Evolutionary conservation across 2,113 vertebrate genomes (phyloP).

Genomic region (Carlito syrichta): DNA sequence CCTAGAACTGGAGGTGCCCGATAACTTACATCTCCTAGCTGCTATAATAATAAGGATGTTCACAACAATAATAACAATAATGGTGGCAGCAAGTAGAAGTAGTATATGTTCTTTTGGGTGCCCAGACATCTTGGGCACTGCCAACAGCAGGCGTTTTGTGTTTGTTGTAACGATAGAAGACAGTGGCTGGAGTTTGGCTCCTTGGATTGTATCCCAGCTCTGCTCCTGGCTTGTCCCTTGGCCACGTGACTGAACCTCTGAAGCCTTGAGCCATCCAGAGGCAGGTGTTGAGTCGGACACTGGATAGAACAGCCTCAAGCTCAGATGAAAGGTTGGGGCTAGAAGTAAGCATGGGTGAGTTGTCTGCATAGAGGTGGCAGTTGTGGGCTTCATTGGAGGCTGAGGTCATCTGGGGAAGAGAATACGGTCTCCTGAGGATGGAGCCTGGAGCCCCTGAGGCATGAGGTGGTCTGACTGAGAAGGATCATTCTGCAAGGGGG

Average conservation of each 20-base stretch:
- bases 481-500: neutral
- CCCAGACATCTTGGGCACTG: neutral
- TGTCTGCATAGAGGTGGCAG: neutral
- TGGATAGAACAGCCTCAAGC: neutral
- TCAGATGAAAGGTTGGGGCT: constrained; percentile 47
- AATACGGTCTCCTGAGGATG: neutral
- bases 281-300: neutral
- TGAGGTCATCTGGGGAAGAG: neutral
- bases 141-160: neutral
- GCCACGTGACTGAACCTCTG: neutral
- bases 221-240: neutral
- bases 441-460: neutral
- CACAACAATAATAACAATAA: neutral
- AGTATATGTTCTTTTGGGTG: neutral
- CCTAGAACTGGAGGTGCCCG: neutral
- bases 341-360: constrained; percentile 44
- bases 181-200: neutral
- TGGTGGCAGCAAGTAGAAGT: neutral
- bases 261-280: neutral
- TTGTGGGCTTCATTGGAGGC: neutral
- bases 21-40: neutral
- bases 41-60: neutral
- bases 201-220: neutral
- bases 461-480: neutral
- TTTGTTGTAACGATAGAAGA: neutral